Conservation (phyloP, 2,888 invertebrate species). For the Anticlea derivata region DNA sequence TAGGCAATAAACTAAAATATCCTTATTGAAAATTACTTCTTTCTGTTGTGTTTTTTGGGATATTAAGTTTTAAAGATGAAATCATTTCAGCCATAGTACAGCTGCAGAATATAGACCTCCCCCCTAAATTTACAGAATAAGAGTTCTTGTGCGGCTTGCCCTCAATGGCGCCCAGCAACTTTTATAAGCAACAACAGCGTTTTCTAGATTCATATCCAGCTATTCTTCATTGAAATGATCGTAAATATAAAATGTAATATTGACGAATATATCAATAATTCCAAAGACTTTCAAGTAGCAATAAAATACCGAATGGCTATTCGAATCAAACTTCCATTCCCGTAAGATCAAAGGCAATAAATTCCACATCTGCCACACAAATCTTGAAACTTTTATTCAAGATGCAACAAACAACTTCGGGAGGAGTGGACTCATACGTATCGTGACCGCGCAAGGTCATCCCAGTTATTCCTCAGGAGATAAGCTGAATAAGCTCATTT, state of each 20-base stretch:
- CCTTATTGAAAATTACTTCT: too few species aligned
- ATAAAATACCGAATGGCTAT: constrained; percentile 20
- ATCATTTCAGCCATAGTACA: too few species aligned
- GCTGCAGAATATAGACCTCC: too few species aligned
- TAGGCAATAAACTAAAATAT: too few species aligned
- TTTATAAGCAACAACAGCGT: too few species aligned
- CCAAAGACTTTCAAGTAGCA: constrained; percentile 6
- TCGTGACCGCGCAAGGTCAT: constrained; percentile 42
- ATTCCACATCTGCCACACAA: constrained; percentile 37
- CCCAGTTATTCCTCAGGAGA: constrained; percentile 43
- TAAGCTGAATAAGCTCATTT: constrained; percentile 36
- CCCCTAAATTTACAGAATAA: too few species aligned
- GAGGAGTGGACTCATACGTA: constrained; percentile 32
- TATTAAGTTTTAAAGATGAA: too few species aligned
- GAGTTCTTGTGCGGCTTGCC: too few species aligned
- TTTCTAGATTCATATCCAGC: too few species aligned
- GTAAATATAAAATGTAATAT: not conserved
- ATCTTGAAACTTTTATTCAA: constrained; percentile 36
- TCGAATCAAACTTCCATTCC: constrained; percentile 26
- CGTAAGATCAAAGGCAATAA: constrained; percentile 39
- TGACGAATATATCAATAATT: constrained; percentile 4
- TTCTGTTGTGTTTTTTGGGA: too few species aligned
- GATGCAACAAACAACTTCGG: constrained; percentile 40
- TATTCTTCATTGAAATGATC: too few species aligned
- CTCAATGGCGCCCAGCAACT: too few species aligned